A percentile compares a stretch with the other conserved stretches of the same genome.
phyloP scores from a whole-genome alignment of 2,797 vertebrate species.

The Eulemur albifrons region DNA sequence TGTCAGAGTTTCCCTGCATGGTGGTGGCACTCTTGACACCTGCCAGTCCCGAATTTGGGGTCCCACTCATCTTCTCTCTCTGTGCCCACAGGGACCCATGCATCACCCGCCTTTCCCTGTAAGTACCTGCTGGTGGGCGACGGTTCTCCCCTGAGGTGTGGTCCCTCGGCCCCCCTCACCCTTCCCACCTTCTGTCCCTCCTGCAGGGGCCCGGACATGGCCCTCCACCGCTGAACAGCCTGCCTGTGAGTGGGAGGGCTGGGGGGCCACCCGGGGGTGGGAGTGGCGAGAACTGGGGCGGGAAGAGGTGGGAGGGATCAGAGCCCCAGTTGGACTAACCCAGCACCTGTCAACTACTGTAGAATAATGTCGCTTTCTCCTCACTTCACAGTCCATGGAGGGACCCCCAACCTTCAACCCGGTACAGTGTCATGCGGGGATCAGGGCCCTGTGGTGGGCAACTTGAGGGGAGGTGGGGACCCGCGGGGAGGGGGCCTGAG shows the following conservation, averaged over 20 bases:
- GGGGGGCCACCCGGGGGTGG: neutral
- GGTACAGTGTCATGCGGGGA: constrained; percentile 30
- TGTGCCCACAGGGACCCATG: neutral
- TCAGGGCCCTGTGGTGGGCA: neutral
- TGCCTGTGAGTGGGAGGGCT: constrained; percentile 56
- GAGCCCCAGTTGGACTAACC: neutral
- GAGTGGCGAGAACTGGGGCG: neutral
- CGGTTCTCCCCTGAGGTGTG: neutral
- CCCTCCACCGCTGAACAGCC: neutral
- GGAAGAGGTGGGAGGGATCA: neutral
- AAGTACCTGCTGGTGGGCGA: neutral
- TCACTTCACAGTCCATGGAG: constrained; percentile 67
- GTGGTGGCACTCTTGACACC: too few relatives aligned
- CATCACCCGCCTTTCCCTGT: neutral
- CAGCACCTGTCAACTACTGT: neutral
- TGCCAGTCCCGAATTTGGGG: neutral
- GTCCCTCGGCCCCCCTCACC: neutral
- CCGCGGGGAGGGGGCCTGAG: neutral
- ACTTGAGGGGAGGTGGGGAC: neutral
- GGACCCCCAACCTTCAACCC: constrained; percentile 76
- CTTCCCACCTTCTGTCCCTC: neutral
- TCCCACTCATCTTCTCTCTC: neutral
- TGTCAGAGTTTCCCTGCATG: neutral
- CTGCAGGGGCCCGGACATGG: neutral
- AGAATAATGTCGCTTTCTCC: neutral